A percentile compares a stretch with the other conserved stretches of the same genome.
Conservation (phyloP, 1,140 invertebrate species). For the Gonatopus flavifemur region DNA sequence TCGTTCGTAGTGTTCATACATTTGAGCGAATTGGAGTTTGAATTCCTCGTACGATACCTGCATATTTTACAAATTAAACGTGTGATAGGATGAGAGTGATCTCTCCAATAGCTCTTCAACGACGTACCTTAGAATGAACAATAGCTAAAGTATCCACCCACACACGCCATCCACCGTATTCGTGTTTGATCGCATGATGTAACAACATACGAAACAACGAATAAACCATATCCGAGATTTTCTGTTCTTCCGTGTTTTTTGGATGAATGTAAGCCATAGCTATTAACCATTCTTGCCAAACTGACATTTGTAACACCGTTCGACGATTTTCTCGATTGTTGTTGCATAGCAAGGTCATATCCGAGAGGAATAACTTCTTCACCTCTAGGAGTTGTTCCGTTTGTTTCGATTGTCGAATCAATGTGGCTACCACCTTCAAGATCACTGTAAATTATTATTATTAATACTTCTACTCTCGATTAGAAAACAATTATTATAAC, state of each 20-base stretch:
- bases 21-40: slow-evolving; percentile 91
- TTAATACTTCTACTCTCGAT: slow-evolving; percentile 2
- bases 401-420: slow-evolving; percentile 95
- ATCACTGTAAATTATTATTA: slow-evolving; percentile 95
- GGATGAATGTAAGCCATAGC: slow-evolving; percentile 98
- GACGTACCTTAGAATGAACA: slow-evolving; percentile 93
- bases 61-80: slow-evolving; percentile 15
- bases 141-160: slow-evolving; percentile 99
- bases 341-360: slow-evolving; percentile 96
- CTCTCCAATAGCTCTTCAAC: neutral
- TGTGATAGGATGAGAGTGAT: neutral
- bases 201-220: slow-evolving; percentile 95
- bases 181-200: slow-evolving; percentile 98
- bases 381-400: slow-evolving; percentile 89
- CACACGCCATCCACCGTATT: slow-evolving; percentile 99
- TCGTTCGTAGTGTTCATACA: slow-evolving; percentile 96
- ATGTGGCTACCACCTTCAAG: slow-evolving; percentile 95
- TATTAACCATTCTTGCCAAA: slow-evolving; percentile 99
- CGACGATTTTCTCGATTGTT: slow-evolving; percentile 96
- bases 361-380: slow-evolving; percentile 94
- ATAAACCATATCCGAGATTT: slow-evolving; percentile 98
- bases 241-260: slow-evolving; percentile 91
- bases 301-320: slow-evolving; percentile 98
- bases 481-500: slow-evolving; percentile 5
- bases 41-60: slow-evolving; percentile 96